phyloP scores from a whole-genome alignment of 2,113 vertebrate genomes.

The Rhombomys opimus region DNA sequence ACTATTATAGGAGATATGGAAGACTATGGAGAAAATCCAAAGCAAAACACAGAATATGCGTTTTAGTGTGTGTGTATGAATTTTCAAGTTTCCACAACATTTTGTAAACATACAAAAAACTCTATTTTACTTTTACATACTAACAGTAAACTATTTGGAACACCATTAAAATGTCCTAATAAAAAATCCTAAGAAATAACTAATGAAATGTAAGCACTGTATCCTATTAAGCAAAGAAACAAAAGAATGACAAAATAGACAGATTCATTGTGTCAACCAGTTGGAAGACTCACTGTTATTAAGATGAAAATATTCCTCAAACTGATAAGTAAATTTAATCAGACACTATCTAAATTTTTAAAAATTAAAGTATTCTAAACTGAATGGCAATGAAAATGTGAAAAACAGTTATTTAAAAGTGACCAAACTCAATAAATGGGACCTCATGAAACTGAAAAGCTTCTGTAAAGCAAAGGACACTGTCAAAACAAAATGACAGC shows the following conservation, averaged over 20 bases:
- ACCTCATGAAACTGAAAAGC: no score
- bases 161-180: neutral
- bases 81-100: neutral
- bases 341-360: neutral
- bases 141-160: neutral
- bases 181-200: neutral
- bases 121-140: neutral
- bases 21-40: neutral
- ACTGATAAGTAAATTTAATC: neutral
- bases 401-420: neutral
- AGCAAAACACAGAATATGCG: neutral
- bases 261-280: neutral
- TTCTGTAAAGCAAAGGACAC: no score
- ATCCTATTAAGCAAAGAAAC: neutral
- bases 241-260: neutral
- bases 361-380: neutral
- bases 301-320: neutral
- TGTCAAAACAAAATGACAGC: no score
- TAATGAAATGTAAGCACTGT: neutral
- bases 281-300: neutral
- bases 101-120: neutral
- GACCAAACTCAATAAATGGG: neutral
- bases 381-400: neutral
- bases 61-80: neutral
- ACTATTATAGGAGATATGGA: neutral